Conservation (phyloP, 2,888 invertebrate species). For the Torymus aiolomorphi region DNA sequence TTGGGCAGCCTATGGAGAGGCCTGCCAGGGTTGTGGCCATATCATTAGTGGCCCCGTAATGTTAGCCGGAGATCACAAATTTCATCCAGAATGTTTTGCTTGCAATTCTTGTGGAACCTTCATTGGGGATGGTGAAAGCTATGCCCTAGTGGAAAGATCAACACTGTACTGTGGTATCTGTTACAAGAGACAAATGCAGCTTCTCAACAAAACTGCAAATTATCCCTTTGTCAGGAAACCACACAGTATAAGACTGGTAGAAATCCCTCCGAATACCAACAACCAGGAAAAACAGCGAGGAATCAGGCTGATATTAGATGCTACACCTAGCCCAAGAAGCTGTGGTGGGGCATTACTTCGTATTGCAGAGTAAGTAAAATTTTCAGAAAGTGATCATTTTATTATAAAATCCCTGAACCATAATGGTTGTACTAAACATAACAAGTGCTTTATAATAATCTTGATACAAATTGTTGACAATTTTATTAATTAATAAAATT, state of each 20-base stretch:
- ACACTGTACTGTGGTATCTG: conserved; percentile 90
- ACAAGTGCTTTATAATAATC: conserved; percentile 28
- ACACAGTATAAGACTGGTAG: conserved; percentile 90
- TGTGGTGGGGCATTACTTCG: conserved; percentile 80
- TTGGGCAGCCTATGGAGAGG: conserved; percentile 91
- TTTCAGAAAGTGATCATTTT: conserved; percentile 37
- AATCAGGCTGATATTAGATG: conserved; percentile 81
- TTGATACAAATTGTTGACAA: conserved; percentile 41
- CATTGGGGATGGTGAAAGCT: conserved; percentile 94
- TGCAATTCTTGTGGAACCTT: conserved; percentile 88
- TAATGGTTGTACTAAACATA: conserved; percentile 38
- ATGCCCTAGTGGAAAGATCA: conserved; percentile 92
- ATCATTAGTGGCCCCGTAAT: conserved; percentile 93
- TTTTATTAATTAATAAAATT: neutral
- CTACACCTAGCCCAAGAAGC: conserved; percentile 75
- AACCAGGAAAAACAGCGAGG: conserved; percentile 79
- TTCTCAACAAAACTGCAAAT: conserved; percentile 77
- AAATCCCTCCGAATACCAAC: conserved; percentile 82
- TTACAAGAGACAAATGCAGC: conserved; percentile 84
- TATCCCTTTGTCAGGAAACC: conserved; percentile 79
- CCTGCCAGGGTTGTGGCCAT: conserved; percentile 92
- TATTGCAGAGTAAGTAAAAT: conserved; percentile 82
- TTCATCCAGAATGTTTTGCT: conserved; percentile 96
- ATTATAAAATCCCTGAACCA: conserved; percentile 8
- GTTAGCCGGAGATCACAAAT: conserved; percentile 96